Conservation (phyloP, 2,888 invertebrate genomes). For the Meteorus colon region DNA sequence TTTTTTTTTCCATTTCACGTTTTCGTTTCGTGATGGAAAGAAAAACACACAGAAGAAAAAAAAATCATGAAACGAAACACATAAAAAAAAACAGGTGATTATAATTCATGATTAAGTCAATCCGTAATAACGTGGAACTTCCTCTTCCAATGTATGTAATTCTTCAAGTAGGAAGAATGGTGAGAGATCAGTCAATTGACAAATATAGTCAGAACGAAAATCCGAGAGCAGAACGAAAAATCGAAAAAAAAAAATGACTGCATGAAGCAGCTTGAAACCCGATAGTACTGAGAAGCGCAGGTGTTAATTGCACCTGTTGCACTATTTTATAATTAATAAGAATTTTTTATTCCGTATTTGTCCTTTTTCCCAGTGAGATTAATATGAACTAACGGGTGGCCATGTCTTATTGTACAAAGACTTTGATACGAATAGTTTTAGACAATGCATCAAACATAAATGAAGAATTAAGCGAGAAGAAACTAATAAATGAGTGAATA, state of each 20-base stretch:
- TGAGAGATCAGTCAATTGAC: neutral
- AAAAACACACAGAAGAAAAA: neutral
- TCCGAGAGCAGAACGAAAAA: neutral
- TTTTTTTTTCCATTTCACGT: conserved; percentile 40
- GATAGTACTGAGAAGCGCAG: conserved; percentile 1
- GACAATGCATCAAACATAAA: conserved; percentile 33
- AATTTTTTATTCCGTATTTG: neutral
- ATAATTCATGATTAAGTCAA: neutral
- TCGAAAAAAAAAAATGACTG: conserved; percentile 48
- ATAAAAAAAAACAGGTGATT: neutral
- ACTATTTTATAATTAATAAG: conserved; percentile 14
- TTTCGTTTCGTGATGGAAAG: conserved; percentile 30
- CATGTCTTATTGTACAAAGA: conserved; percentile 52
- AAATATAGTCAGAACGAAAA: neutral
- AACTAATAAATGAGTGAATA: conserved; percentile 14
- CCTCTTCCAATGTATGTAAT: neutral
- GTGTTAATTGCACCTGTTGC: neutral
- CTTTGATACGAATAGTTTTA: conserved; percentile 49
- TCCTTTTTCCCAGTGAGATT: neutral
- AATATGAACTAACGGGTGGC: conserved; percentile 32
- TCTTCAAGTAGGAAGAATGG: neutral
- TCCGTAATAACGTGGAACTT: neutral
- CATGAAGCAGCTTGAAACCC: conserved; percentile 55
- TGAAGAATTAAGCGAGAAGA: conserved; percentile 16
- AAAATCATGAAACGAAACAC: neutral